These are phyloP conservation scores for Amphiura filiformis DNA, from an alignment of 35 echinoderm and acorn worm species.

Conservation along the genomic window DNA sequence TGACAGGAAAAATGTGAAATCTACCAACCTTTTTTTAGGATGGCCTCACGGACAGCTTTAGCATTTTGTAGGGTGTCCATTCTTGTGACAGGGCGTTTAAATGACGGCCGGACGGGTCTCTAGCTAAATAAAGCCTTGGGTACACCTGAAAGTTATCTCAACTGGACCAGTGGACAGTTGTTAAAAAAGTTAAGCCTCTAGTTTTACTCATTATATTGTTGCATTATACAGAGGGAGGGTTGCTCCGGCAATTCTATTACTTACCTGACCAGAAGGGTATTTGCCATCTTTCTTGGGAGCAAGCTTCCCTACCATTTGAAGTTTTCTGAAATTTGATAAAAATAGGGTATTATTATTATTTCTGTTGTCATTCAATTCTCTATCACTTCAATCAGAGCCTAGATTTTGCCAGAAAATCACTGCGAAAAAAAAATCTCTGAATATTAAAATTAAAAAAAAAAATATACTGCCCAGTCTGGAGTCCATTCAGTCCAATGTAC, in stretches of 20 bases:
- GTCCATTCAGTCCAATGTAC: no score
- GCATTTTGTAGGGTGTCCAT: no score
- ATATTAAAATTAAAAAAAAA: no score
- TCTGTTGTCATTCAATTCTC: background rate
- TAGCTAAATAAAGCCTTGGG: background rate
- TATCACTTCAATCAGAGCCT: background rate
- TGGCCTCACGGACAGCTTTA: no score
- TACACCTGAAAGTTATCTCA: background rate
- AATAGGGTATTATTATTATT: background rate
- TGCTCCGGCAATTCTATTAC: background rate
- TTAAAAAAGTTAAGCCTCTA: background rate
- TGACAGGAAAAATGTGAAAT: background rate
- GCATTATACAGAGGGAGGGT: background rate
- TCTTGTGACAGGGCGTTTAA: no score
- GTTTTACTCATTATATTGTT: background rate
- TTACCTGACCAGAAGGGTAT: slow-evolving; percentile 90
- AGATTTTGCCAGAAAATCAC: background rate
- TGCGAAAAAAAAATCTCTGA: no score
- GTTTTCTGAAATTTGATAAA: slow-evolving; percentile 44
- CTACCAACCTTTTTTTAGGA: no score
- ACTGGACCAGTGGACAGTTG: background rate
- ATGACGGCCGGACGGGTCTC: no score
- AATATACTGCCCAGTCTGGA: no score
- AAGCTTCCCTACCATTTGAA: slow-evolving; percentile 85
- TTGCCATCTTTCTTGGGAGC: slow-evolving; percentile 91